A percentile compares a stretch with the other conserved stretches of the same genome.
Evolutionary conservation across 2,113 vertebrate species (phyloP).

Genomic region (Lichenostomus cassidix): DNA sequence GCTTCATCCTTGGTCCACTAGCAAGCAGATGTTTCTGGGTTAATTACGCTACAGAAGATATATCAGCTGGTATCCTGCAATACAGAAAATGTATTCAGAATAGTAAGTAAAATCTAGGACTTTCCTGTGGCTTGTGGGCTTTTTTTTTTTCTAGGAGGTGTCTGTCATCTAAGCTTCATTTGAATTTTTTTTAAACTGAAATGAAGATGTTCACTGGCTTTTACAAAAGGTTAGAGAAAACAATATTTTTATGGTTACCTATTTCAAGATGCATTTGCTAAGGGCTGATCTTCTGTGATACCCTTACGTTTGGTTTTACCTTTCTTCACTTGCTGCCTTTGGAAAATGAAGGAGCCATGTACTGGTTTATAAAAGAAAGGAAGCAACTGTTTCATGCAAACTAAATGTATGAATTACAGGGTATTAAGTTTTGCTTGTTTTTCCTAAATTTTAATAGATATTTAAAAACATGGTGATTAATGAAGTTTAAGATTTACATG

Average conservation of each 20-base stretch:
- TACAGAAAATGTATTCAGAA: not conserved
- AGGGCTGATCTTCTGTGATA: not conserved
- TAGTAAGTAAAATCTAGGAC: not conserved
- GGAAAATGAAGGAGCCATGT: not conserved
- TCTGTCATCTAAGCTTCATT: not conserved
- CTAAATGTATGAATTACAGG: not conserved
- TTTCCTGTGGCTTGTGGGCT: not conserved
- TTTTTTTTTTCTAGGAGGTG: not conserved
- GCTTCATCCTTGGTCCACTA: not conserved
- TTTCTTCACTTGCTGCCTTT: not conserved
- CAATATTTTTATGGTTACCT: not conserved
- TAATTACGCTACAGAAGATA: not conserved
- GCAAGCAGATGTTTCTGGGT: constrained; percentile 3
- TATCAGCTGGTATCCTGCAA: not conserved
- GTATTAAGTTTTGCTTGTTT: not conserved
- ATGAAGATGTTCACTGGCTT: not conserved
- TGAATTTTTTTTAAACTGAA: not conserved
- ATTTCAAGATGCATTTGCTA: not conserved
- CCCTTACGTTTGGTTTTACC: not conserved
- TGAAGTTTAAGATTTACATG: not conserved
- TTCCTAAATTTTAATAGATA: not conserved
- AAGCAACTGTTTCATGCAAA: not conserved
- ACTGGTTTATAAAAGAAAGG: not conserved
- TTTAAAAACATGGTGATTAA: not conserved
- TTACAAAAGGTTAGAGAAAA: not conserved